These are phyloP conservation scores for Oncorhynchus keta DNA, from an alignment of 2,113 vertebrate species.

Conservation along the genomic window DNA sequence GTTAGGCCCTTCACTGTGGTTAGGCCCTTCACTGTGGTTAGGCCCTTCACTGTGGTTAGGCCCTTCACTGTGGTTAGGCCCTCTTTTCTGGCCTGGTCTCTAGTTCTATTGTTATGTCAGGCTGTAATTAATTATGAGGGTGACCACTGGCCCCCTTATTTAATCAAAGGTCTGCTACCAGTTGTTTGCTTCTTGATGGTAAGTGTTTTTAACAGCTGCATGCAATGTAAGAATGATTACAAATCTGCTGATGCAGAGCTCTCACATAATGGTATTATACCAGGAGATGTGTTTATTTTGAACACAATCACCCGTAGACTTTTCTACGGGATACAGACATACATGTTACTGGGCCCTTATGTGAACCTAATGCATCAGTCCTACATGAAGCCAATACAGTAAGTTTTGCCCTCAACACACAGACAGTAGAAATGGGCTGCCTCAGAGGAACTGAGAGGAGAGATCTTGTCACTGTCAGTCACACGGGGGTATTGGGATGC, in stretches of 20 bases:
- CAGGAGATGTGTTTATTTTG: background rate
- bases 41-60: background rate
- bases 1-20: too few species aligned
- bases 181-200: too few species aligned
- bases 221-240: too few species aligned
- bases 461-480: conserved; percentile 16
- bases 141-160: conserved; percentile 29
- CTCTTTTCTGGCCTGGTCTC: conserved; percentile 53
- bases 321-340: background rate
- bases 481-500: conserved; percentile 31
- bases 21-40: too few species aligned
- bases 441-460: conserved; percentile 1
- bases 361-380: too few species aligned
- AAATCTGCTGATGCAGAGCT: background rate
- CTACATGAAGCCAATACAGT: too few species aligned
- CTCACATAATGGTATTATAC: background rate
- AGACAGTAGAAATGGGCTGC: background rate
- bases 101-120: conserved; percentile 52
- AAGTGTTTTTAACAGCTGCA: too few species aligned
- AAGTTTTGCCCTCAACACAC: too few species aligned
- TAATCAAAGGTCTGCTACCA: conserved; percentile 38
- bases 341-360: background rate
- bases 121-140: conserved; percentile 55
- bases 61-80: background rate
- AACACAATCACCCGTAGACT: background rate